phyloP scores from a whole-genome alignment of 2,797 vertebrate genomes.

The Coregonus sp. region DNA sequence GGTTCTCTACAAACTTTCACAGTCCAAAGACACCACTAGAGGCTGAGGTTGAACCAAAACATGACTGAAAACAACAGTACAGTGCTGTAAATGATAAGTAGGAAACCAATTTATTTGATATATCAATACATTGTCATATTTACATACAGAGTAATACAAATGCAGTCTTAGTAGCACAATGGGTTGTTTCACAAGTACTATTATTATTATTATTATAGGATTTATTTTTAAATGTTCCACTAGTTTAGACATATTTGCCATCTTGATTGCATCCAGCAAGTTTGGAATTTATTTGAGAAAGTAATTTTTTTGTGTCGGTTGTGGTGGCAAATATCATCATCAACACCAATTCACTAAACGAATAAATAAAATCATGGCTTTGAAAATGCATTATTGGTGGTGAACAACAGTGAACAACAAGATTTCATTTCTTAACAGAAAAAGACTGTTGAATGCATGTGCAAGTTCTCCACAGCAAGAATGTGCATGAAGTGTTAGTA shows the following conservation, averaged over 20 bases:
- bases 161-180: slow-evolving; percentile 73
- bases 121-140: slow-evolving; percentile 79
- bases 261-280: neutral
- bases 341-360: neutral
- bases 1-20: neutral
- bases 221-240: no score
- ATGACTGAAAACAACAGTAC: neutral
- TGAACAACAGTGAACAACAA: neutral
- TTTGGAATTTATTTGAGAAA: neutral
- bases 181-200: slow-evolving; percentile 65
- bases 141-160: slow-evolving; percentile 79
- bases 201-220: neutral
- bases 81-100: slow-evolving; percentile 67
- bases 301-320: neutral
- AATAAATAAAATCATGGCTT: neutral
- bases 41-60: neutral
- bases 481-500: neutral
- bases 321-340: neutral
- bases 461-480: neutral
- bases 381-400: neutral
- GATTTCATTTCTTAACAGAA: neutral
- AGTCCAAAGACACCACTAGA: neutral
- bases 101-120: slow-evolving; percentile 81
- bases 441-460: neutral
- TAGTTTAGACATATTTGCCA: slow-evolving; percentile 51